phyloP scores from a whole-genome alignment of 2,888 invertebrate genomes.

The Epirrhoe alternata region DNA sequence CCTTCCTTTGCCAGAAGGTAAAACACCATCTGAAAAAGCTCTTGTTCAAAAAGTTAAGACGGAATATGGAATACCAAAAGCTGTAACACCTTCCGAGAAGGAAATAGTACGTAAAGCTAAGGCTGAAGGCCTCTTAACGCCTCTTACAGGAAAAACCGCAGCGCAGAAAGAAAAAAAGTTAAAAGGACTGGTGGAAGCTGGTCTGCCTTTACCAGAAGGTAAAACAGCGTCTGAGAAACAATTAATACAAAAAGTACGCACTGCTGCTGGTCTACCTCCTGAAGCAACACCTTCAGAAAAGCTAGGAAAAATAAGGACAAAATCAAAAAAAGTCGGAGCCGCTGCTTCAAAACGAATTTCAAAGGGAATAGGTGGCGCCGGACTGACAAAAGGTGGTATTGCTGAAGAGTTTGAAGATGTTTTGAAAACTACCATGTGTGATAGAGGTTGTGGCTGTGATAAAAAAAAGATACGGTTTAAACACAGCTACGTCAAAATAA shows the following conservation, averaged over 20 bases:
- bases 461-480: slow-evolving; percentile 73
- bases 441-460: slow-evolving; percentile 68
- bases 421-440: slow-evolving; percentile 66
- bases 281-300: slow-evolving; percentile 58
- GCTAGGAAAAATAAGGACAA: slow-evolving; percentile 52
- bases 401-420: slow-evolving; percentile 61
- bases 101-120: slow-evolving; percentile 53
- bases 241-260: slow-evolving; percentile 52
- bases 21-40: slow-evolving; percentile 40
- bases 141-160: slow-evolving; percentile 54
- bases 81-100: slow-evolving; percentile 53
- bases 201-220: slow-evolving; percentile 60
- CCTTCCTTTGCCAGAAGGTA: slow-evolving; percentile 44
- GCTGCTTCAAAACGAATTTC: slow-evolving; percentile 14
- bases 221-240: slow-evolving; percentile 58
- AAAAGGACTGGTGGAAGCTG: slow-evolving; percentile 55
- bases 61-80: slow-evolving; percentile 50
- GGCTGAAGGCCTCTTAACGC: slow-evolving; percentile 56
- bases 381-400: slow-evolving; percentile 47
- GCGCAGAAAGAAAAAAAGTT: slow-evolving; percentile 57
- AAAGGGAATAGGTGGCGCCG: slow-evolving; percentile 27
- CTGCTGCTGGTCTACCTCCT: slow-evolving; percentile 54
- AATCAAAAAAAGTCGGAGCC: slow-evolving; percentile 51
- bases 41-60: slow-evolving; percentile 42
- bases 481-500: slow-evolving; percentile 71